These are phyloP conservation scores for Nephrotoma appendiculata DNA, from an alignment of 2,888 invertebrate genomes.

Conservation along the genomic window DNA sequence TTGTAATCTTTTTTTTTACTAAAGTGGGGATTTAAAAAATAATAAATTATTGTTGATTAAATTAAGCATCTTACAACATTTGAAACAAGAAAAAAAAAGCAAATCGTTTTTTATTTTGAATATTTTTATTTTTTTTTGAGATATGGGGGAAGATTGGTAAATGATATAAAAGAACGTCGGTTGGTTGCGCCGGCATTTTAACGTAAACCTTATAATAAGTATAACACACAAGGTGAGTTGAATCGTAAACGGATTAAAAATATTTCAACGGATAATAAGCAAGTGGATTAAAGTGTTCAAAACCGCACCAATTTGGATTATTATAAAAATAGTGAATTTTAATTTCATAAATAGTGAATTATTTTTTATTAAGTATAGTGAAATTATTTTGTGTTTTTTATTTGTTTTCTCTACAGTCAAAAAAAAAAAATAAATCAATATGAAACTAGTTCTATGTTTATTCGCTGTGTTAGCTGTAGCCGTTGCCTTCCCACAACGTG, in stretches of 20 bases:
- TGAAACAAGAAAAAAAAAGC: not conserved
- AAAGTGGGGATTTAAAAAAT: not conserved
- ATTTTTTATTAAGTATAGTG: not conserved
- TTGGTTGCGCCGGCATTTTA: not conserved
- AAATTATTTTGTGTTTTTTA: not conserved
- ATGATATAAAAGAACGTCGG: not conserved
- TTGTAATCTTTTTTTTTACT: not conserved
- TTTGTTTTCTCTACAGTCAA: not conserved
- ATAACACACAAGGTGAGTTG: not conserved
- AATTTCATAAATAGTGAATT: not conserved
- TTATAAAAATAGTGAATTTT: not conserved
- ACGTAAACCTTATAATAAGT: not conserved
- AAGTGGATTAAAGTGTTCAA: not conserved
- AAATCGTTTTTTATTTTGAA: not conserved
- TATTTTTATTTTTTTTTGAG: not conserved
- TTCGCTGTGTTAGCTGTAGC: constrained; percentile 36
- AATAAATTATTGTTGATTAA: not conserved
- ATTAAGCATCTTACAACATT: not conserved
- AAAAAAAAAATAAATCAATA: constrained; percentile 9
- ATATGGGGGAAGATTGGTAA: not conserved
- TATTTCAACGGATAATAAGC: not conserved
- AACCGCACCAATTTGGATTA: not conserved
- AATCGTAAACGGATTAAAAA: not conserved
- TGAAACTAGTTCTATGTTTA: constrained; percentile 19
- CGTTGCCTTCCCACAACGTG: constrained; percentile 52